Percentiles rank a stretch among this genome's conserved stretches.
These are phyloP conservation scores for Hexactinellida sp. DNA, from an alignment of 37 sponge, comb jelly and placozoan species.

Conservation along the genomic window DNA sequence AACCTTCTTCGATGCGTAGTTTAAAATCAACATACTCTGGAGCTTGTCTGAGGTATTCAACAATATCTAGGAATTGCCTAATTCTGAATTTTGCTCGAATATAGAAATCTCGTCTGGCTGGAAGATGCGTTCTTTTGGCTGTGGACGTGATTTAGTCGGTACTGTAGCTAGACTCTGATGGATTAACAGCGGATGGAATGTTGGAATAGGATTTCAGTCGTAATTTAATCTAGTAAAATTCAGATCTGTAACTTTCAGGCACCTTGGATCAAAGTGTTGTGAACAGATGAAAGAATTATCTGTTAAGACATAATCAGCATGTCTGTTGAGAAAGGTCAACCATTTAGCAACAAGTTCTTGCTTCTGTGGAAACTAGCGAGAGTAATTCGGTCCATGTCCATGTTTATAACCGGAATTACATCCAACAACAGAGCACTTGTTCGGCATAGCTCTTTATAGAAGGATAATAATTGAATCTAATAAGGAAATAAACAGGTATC, in stretches of 20 bases:
- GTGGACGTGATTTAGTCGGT: neutral
- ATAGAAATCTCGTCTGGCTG: neutral
- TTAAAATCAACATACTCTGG: neutral
- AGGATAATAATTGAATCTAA: neutral
- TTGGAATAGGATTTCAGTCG: neutral
- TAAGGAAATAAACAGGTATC: neutral
- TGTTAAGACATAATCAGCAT: neutral
- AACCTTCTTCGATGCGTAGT: neutral
- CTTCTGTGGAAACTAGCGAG: neutral
- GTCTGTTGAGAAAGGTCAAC: neutral
- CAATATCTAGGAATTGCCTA: neutral
- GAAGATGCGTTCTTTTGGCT: neutral
- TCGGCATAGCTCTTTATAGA: neutral
- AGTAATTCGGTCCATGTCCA: neutral
- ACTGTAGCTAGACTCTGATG: neutral
- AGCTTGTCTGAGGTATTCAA: neutral
- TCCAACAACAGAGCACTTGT: conserved; percentile 1
- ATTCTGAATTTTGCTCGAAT: neutral
- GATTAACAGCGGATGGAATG: neutral
- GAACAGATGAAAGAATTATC: neutral
- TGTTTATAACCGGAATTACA: neutral
- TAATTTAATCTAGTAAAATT: conserved; percentile 5
- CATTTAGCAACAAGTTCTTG: conserved; percentile 1
- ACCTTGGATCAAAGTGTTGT: neutral
- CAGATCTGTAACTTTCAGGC: neutral